Conservation (phyloP, 30 jellyfish, hydroid and myxozoan species). For the Sanderia malayensis region DNA sequence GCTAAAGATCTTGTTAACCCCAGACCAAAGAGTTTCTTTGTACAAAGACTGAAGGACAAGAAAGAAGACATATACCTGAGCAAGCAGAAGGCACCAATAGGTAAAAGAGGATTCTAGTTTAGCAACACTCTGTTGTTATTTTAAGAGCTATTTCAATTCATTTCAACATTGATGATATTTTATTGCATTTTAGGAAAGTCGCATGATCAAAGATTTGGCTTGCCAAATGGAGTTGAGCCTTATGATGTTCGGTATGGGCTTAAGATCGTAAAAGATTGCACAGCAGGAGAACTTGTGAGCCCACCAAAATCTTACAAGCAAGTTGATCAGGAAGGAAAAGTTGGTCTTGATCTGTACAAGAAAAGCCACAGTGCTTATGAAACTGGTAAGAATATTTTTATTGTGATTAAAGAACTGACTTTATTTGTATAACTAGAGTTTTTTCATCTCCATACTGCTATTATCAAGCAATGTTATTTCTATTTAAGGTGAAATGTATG, state of each 20-base stretch:
- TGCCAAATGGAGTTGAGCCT: constrained; percentile 71
- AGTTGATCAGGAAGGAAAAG: constrained; percentile 58
- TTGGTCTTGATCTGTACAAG: constrained; percentile 82
- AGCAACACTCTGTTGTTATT: too few relatives aligned
- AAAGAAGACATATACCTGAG: constrained; percentile 79
- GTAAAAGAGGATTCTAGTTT: too few relatives aligned
- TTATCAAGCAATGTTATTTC: neutral
- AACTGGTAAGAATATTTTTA: constrained; percentile 62
- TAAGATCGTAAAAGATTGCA: constrained; percentile 74
- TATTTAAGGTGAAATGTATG: constrained; percentile 81
- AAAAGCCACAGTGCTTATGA: constrained; percentile 88
- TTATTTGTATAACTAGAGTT: neutral
- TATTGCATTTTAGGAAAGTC: constrained; percentile 60
- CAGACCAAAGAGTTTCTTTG: constrained; percentile 67
- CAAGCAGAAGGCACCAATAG: constrained; percentile 78
- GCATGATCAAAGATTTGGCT: constrained; percentile 85
- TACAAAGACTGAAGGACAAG: constrained; percentile 63
- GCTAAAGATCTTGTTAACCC: constrained; percentile 87
- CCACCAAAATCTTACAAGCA: constrained; percentile 76
- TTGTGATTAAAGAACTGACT: neutral
- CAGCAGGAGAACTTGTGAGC: constrained; percentile 85
- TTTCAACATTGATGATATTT: neutral
- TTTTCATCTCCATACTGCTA: neutral
- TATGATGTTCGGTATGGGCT: constrained; percentile 69
- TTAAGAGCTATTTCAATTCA: neutral